Evolutionary conservation across 1,140 invertebrate genomes (phyloP).

Genomic region (Aphelenchoides avenae): DNA sequence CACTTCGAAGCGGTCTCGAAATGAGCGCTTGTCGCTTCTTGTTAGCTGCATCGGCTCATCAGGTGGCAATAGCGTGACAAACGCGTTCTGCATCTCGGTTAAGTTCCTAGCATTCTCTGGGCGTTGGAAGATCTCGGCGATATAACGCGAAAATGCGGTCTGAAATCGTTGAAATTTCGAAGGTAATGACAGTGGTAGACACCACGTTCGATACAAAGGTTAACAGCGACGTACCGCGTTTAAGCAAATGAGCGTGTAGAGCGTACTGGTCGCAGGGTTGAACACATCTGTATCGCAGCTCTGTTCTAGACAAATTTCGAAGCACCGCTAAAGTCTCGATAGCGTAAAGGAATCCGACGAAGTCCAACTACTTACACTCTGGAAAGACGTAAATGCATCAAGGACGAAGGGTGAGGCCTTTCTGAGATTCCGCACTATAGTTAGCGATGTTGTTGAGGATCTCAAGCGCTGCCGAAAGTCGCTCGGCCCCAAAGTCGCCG

Average conservation of each 20-base stretch:
- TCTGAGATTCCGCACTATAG: conserved; percentile 5
- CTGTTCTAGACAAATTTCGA: conserved; percentile 21
- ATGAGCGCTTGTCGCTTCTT: conserved; percentile 12
- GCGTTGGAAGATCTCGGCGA: neutral
- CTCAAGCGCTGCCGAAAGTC: conserved; percentile 17
- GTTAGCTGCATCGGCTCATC: conserved; percentile 4
- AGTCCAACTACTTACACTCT: neutral
- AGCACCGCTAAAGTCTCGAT: conserved; percentile 23
- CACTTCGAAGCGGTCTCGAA: conserved; percentile 20
- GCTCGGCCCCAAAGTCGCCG: conserved; percentile 19
- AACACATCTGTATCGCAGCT: conserved; percentile 29
- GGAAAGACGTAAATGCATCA: conserved; percentile 4
- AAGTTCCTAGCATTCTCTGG: conserved; percentile 21
- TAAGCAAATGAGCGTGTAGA: conserved; percentile 17
- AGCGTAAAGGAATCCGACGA: neutral
- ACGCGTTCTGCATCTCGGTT: conserved; percentile 11
- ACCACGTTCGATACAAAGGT: no score
- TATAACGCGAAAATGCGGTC: conserved; percentile 12
- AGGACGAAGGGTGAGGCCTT: conserved; percentile 1
- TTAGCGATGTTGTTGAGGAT: conserved; percentile 21
- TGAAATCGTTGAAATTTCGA: no score
- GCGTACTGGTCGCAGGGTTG: conserved; percentile 19
- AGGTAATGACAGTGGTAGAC: no score
- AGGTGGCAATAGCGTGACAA: conserved; percentile 8
- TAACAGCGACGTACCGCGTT: no score